These are phyloP conservation scores for Ranitomeya imitator DNA, from an alignment of 2,113 vertebrate genomes.

Conservation along the genomic window DNA sequence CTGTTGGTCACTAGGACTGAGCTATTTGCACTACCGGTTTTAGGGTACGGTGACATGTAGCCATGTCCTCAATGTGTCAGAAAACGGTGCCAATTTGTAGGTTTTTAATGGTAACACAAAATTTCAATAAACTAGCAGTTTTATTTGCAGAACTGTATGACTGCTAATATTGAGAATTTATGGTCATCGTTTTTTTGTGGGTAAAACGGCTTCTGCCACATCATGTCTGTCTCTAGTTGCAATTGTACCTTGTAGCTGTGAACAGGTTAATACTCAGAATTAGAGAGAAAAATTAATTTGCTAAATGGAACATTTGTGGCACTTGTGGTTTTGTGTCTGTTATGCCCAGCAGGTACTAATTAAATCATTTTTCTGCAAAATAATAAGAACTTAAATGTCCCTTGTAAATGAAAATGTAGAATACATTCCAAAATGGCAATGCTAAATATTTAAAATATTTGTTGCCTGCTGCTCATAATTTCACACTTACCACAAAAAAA, in stretches of 20 bases:
- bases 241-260: background rate
- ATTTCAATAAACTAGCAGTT: no score
- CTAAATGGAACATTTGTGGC: conserved; percentile 10
- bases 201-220: no score
- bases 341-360: conserved; percentile 48
- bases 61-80: no score
- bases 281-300: background rate
- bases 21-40: background rate
- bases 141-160: no score
- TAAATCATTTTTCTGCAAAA: conserved; percentile 40
- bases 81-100: no score
- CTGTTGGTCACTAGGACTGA: background rate
- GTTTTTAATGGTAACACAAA: no score
- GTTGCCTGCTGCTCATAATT: conserved; percentile 52
- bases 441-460: conserved; percentile 55
- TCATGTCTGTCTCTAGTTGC: no score
- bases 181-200: no score
- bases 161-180: no score
- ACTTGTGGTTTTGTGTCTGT: conserved; percentile 42
- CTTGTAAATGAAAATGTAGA: conserved; percentile 1
- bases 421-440: conserved; percentile 42
- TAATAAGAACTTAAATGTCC: conserved; percentile 29
- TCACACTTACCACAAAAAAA: conserved; percentile 48
- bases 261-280: background rate
- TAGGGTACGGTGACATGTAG: no score